phyloP scores from a whole-genome alignment of 2,797 vertebrate species.

The Falco rusticolus region DNA sequence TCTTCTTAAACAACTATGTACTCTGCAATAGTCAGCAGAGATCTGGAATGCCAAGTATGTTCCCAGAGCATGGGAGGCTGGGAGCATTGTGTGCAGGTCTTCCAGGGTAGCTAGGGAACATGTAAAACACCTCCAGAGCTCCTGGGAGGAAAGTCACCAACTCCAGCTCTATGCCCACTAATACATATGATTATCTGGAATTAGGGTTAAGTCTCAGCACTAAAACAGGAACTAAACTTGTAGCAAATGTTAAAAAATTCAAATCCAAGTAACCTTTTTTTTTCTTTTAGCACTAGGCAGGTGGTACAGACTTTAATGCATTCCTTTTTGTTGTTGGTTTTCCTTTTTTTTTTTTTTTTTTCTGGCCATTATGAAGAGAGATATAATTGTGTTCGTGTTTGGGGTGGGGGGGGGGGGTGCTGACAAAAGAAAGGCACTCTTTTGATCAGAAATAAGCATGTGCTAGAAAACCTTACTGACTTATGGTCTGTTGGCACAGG shows the following conservation, averaged over 20 bases:
- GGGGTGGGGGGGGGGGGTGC: not conserved
- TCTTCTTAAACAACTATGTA: not conserved
- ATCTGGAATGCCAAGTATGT: not conserved
- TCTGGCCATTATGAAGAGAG: not conserved
- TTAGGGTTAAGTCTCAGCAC: not conserved
- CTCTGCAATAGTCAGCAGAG: not conserved
- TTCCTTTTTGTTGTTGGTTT: not conserved
- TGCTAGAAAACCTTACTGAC: not conserved
- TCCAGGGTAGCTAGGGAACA: not conserved
- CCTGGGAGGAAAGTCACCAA: not conserved
- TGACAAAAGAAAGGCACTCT: not conserved
- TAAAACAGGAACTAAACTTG: not conserved
- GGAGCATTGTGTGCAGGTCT: not conserved
- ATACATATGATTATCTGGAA: not conserved
- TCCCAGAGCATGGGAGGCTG: not conserved
- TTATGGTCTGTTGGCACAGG: not conserved
- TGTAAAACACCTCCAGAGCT: not conserved
- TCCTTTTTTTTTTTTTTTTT: too few species aligned
- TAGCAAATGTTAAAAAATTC: not conserved
- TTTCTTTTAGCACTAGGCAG: not conserved
- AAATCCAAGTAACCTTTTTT: not conserved
- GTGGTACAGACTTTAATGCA: not conserved
- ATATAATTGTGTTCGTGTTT: not conserved
- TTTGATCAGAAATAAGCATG: not conserved
- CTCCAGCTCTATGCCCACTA: not conserved